Evolutionary conservation across 2,888 invertebrate species (phyloP).

Genomic region (Nomada flava): DNA sequence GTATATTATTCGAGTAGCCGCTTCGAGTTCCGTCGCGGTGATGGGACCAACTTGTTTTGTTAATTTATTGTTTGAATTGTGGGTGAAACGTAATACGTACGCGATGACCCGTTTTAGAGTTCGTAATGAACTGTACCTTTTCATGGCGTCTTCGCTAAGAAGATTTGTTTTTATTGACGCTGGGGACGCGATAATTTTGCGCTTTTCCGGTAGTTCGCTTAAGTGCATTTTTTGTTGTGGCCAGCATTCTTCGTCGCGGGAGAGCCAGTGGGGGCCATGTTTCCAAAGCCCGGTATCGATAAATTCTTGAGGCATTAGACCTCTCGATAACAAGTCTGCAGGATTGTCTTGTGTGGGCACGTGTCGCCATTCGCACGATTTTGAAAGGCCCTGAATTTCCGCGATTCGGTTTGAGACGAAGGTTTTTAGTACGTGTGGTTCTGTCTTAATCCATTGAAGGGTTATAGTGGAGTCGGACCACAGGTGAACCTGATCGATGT

Average conservation of each 20-base stretch:
- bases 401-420: constrained; percentile 10
- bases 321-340: no score
- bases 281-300: background rate
- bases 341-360: background rate
- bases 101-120: background rate
- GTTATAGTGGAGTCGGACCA: constrained; percentile 21
- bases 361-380: no score
- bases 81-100: background rate
- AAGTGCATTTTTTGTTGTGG: no score
- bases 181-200: background rate
- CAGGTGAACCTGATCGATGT: background rate
- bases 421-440: constrained; percentile 7
- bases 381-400: no score
- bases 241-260: background rate
- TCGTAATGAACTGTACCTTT: background rate
- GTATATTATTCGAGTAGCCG: background rate
- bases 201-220: no score
- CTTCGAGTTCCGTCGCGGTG: background rate
- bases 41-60: background rate
- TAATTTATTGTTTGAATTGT: background rate
- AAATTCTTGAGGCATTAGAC: background rate
- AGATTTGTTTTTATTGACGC: no score
- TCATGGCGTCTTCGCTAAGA: background rate
- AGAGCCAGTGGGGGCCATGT: background rate
- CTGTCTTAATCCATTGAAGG: constrained; percentile 3